Evolutionary conservation across 1,140 invertebrate genomes (phyloP).

Genomic region (Eubasilissa regina): DNA sequence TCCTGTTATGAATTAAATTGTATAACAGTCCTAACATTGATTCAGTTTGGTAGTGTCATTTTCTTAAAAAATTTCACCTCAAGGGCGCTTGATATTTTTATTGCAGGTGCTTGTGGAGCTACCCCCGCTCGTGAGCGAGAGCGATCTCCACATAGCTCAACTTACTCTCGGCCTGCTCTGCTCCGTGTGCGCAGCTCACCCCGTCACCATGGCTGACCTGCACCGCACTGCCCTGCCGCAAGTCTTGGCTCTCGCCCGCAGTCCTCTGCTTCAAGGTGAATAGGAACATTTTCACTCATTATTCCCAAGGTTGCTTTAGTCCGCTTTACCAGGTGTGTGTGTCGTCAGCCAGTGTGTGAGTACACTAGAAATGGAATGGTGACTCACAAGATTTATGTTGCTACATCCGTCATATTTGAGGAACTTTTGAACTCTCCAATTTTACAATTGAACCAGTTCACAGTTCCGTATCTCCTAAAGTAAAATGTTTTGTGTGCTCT

Average conservation of each 20-base stretch:
- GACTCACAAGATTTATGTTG: too few species aligned
- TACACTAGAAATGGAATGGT: too few species aligned
- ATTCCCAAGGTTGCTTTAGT: too few species aligned
- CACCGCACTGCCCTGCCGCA: slow-evolving; percentile 81
- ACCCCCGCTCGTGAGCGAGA: slow-evolving; percentile 91
- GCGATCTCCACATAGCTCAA: slow-evolving; percentile 97
- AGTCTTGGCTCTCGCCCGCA: slow-evolving; percentile 89
- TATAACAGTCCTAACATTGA: too few species aligned
- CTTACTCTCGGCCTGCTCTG: slow-evolving; percentile 85
- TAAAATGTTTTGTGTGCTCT: too few species aligned
- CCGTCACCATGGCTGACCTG: slow-evolving; percentile 77
- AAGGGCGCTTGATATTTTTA: neutral
- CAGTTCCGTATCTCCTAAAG: too few species aligned
- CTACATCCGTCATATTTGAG: neutral
- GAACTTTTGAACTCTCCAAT: neutral
- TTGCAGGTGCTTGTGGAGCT: slow-evolving; percentile 83
- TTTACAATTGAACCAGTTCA: too few species aligned
- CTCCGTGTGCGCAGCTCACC: slow-evolving; percentile 81
- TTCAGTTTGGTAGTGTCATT: neutral
- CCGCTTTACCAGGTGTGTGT: too few species aligned
- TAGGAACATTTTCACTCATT: neutral
- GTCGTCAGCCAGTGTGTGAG: too few species aligned
- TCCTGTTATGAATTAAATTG: too few species aligned
- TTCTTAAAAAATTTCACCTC: too few species aligned
- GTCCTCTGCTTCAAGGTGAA: slow-evolving; percentile 88